These are phyloP conservation scores for Rhabdomys dilectus DNA, from an alignment of 2,113 vertebrate species.

Conservation along the genomic window DNA sequence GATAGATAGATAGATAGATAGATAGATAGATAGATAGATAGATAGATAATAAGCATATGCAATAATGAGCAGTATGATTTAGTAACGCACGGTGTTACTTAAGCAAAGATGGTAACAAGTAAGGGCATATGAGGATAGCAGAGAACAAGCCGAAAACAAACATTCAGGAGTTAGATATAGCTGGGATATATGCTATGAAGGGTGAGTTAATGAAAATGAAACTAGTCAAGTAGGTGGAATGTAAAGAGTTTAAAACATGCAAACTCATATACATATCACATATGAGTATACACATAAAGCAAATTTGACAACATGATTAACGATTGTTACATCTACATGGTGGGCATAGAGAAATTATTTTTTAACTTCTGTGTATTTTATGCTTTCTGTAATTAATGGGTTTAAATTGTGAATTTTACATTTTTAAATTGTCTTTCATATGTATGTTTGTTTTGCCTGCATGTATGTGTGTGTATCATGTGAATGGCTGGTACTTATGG, in stretches of 20 bases:
- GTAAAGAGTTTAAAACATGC: slow-evolving; percentile 37
- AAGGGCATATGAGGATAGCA: slow-evolving; percentile 1
- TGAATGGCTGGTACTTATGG: neutral
- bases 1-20: neutral
- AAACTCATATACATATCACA: neutral
- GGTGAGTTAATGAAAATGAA: neutral
- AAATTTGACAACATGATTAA: slow-evolving; percentile 54
- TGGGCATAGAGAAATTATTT: neutral
- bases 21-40: neutral
- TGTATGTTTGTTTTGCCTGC: neutral
- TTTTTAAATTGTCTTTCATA: neutral
- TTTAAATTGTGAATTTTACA: neutral
- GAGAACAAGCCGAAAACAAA: slow-evolving; percentile 9
- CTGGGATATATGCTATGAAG: neutral
- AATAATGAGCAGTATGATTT: slow-evolving; percentile 44
- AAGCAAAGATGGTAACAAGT: slow-evolving; percentile 30
- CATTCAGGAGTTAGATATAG: neutral
- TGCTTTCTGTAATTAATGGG: slow-evolving; percentile 36
- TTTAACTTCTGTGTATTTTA: slow-evolving; percentile 36
- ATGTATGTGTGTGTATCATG: neutral
- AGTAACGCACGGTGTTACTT: neutral
- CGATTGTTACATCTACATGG: slow-evolving; percentile 4
- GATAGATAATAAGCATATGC: neutral
- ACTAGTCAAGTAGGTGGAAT: neutral
- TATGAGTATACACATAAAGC: neutral